A percentile compares a stretch with the other conserved stretches of the same genome.
Evolutionary conservation across 2,797 vertebrate genomes (phyloP).

Genomic region (Distichodus sexfasciatus): DNA sequence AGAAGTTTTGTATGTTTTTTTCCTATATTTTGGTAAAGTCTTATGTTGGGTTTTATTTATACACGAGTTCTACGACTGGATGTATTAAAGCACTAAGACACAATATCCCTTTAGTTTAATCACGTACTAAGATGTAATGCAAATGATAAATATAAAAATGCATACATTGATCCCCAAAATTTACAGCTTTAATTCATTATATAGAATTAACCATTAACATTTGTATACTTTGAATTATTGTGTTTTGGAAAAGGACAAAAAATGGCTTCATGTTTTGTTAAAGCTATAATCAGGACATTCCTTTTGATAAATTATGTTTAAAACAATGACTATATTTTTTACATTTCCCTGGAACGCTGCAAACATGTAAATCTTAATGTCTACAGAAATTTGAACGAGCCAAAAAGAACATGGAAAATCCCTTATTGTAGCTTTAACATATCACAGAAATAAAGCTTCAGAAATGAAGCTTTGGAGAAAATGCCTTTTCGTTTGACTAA

Average conservation of each 20-base stretch:
- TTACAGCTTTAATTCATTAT: slow-evolving; percentile 29
- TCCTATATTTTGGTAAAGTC: neutral
- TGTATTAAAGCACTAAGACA: slow-evolving; percentile 2
- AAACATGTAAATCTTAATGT: neutral
- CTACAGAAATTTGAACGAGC: neutral
- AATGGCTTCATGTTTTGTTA: slow-evolving; percentile 6
- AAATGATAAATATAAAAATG: slow-evolving; percentile 33
- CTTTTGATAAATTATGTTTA: neutral
- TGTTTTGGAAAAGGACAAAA: neutral
- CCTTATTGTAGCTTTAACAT: neutral
- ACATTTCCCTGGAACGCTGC: no score
- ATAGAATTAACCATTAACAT: slow-evolving; percentile 7
- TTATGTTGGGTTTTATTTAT: neutral
- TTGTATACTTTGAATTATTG: slow-evolving; percentile 26
- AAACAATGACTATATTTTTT: neutral
- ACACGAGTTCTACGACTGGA: neutral
- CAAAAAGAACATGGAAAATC: neutral
- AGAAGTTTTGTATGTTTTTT: neutral
- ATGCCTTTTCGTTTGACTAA: slow-evolving; percentile 2
- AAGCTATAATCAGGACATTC: slow-evolving; percentile 1
- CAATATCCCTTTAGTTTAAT: neutral
- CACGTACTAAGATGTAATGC: slow-evolving; percentile 39
- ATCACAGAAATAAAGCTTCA: neutral
- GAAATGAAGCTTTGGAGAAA: neutral
- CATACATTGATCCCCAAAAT: slow-evolving; percentile 43